phyloP scores from a whole-genome alignment of 2,113 vertebrate species.

The Spizaetus ornatus region DNA sequence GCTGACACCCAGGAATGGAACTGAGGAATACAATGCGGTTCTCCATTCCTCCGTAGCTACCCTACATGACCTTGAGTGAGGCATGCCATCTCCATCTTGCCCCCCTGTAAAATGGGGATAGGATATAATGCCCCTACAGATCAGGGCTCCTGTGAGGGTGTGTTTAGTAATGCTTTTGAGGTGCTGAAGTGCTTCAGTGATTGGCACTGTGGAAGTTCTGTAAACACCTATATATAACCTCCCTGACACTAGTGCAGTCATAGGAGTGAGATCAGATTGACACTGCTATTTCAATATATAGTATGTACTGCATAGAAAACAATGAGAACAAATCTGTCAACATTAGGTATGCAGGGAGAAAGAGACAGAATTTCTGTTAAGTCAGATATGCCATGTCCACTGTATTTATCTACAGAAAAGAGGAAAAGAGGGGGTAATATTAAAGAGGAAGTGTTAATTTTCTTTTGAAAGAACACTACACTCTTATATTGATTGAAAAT shows the following conservation, averaged over 20 bases:
- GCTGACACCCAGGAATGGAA: neutral
- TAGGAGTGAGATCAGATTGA: neutral
- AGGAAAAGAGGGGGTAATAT: neutral
- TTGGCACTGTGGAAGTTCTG: neutral
- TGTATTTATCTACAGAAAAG: neutral
- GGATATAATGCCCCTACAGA: neutral
- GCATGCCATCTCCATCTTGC: neutral
- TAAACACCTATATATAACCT: constrained; percentile 26
- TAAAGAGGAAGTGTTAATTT: neutral
- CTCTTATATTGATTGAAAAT: neutral
- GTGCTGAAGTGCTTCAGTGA: neutral
- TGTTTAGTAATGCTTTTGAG: neutral
- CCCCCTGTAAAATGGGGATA: neutral
- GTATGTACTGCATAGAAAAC: neutral
- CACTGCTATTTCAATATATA: neutral
- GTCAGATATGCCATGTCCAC: neutral
- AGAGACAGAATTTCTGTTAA: neutral
- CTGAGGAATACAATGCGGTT: neutral
- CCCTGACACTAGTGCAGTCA: neutral
- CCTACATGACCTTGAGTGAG: neutral
- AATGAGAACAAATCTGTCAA: neutral
- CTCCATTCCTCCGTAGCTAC: neutral
- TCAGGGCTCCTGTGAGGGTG: neutral
- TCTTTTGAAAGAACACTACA: neutral
- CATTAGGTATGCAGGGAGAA: neutral